Base-by-base conservation (phyloP, 1,140 invertebrate genomes). In the Calliopsis andreniformis region DNA sequence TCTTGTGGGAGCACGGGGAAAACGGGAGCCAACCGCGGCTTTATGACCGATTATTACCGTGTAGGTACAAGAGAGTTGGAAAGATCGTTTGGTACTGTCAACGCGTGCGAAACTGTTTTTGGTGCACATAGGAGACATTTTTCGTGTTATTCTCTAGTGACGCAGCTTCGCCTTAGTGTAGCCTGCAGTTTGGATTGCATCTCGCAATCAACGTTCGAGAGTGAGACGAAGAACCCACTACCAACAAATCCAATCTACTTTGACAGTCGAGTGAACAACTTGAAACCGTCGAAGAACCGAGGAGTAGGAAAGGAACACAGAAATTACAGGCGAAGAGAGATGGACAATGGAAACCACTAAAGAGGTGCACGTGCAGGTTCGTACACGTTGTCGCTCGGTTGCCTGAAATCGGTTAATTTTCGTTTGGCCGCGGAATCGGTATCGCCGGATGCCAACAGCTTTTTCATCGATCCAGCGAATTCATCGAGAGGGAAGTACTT, bases 301-400 rank as follows among this genome's bases (percentile, higher is more conserved):
- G 7, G 7, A 28, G 56, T 0, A 8, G 25, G 23, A 58, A 6
- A 28, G 28, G 10, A 23, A 35, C 8, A 35, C 8, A n/a, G 6
- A 25, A 28, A 16, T 8, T 23, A 2, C 0, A 12, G 35, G 20
- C 12, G 16, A 23, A 53, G 14, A 12, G 16, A 23, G 43, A 20
- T 18, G 6, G n/a, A 10, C 28, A 43, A 66, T 67, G n/a, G 18
- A 66, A 73, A 73, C 71, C 55, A 25, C 63, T 82, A 82, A 82
- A 51, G 62, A 82, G 81, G 66, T 68, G 72, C 82, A 76, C 77
- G 77, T 83, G 70, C 64, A 70, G 18, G 56, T 71, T 73, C 49
- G 56, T 80, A 71, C 51, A 58, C 68, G 45, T 53, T 73, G 59
- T 75, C 47, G 63, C 35, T 79, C 49, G 70, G 53, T 70, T 61